Percentiles rank a stretch among this genome's conserved stretches.
These are phyloP conservation scores for Brachionus asplanchnoidis DNA, from an alignment of 1,140 invertebrate species.

Conservation along the genomic window DNA sequence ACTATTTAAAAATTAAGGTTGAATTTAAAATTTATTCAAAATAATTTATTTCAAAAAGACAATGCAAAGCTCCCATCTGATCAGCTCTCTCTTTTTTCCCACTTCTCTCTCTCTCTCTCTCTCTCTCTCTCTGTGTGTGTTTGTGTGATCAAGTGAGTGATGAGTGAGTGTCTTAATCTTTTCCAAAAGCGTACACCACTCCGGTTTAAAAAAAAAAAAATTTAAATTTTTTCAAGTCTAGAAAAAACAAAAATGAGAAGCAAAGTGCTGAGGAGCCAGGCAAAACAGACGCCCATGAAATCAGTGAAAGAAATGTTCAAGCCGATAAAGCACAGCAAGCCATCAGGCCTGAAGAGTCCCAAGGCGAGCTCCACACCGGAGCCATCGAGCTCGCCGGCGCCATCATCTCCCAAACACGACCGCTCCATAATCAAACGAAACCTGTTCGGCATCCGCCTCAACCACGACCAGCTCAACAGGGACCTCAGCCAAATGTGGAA, in stretches of 20 bases:
- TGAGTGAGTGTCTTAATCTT: not conserved
- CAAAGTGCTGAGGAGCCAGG: not conserved
- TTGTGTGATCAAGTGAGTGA: not conserved
- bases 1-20: constrained; percentile 15
- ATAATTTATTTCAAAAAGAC: not conserved
- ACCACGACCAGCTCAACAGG: constrained; percentile 35
- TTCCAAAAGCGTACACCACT: not conserved
- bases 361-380: not conserved
- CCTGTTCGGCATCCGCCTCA: constrained; percentile 31
- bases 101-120: not conserved
- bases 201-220: not conserved
- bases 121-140: not conserved
- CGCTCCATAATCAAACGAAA: constrained; percentile 15
- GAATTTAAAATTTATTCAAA: not conserved
- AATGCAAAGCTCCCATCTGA: not conserved
- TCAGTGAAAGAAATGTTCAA: constrained; percentile 32
- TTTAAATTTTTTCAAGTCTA: not conserved
- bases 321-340: not conserved
- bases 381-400: not conserved
- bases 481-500: constrained; percentile 24
- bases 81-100: not conserved
- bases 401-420: not conserved
- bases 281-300: not conserved
- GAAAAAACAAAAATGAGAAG: constrained; percentile 11
- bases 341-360: not conserved